Conservation (phyloP, 2,888 invertebrate genomes). For the Machimus atricapillus region DNA sequence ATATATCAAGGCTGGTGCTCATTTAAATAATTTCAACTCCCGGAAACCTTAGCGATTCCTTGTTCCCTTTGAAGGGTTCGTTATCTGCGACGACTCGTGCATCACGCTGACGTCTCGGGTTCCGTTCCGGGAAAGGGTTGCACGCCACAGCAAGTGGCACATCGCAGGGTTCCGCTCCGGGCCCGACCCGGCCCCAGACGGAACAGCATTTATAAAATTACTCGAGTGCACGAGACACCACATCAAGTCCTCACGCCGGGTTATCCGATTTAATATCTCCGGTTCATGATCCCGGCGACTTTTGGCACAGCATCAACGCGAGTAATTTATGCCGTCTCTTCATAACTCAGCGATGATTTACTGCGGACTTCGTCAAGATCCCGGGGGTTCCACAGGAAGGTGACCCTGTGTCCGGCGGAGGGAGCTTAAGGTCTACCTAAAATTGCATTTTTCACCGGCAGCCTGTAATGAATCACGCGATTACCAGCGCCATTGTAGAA, state of each 20-base stretch:
- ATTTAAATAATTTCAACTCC: not conserved
- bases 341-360: slow-evolving; percentile 37
- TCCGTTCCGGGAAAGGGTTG: not conserved
- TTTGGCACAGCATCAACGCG: slow-evolving; percentile 36
- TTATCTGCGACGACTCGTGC: not conserved
- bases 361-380: not conserved
- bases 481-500: slow-evolving; percentile 16
- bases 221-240: slow-evolving; percentile 18
- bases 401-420: not conserved
- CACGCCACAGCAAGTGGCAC: not conserved
- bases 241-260: slow-evolving; percentile 4
- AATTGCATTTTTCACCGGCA: slow-evolving; percentile 37
- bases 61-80: not conserved
- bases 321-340: slow-evolving; percentile 32
- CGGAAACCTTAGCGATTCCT: not conserved
- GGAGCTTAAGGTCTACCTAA: slow-evolving; percentile 10
- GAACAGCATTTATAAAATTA: slow-evolving; percentile 23
- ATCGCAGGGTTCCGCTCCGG: not conserved
- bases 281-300: slow-evolving; percentile 30
- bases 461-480: slow-evolving; percentile 33
- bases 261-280: slow-evolving; percentile 33
- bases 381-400: not conserved
- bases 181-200: not conserved
- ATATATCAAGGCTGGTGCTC: not conserved
- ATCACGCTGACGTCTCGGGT: not conserved